Evolutionary conservation across 1,140 invertebrate genomes (phyloP), one percentile per base, ranked within the genome.

Genomic region (Octopus bimaculoides): DNA sequence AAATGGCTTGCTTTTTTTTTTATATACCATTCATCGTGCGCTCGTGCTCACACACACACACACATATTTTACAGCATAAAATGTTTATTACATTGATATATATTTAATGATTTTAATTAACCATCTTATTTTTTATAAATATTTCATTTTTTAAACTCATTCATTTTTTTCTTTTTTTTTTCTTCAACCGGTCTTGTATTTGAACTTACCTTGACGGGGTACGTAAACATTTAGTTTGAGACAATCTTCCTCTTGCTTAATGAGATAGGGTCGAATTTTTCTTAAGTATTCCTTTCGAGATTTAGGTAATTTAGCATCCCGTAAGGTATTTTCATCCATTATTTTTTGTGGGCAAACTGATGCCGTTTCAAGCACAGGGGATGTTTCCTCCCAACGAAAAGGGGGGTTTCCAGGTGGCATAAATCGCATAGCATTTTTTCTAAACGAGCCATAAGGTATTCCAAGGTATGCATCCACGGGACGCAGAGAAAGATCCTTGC

Each of bases 121-220:
- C 26, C 26, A 1, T 41, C 26, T 41, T 41, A 1, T 41, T 41
- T 41, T 41, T 41, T 0, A 41, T 41, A 41, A 41, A 41, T 2
- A 41, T 2, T 41, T 41, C 26, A 41, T 41, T 41, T 41, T 41
- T 41, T 41, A 41, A 41, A 41, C 26, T 41, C 26, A 41, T 41
- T 41, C 26, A 41, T 41, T 41, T 41, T 41, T 41, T 41, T 41
- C 2, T 41, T 2, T 1, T 41, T 41, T 41, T 41, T 41, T 41
- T 41, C 26, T 41, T 41, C 26, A 41, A 41, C 26, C 26, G 26
- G 26, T 41, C 26, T 41, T 41, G 26, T 41, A 41, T 41, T 41
- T 41, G 26, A 41, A 91, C 94, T 76, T 54, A 83, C 80, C 80
- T 83, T 76, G 55, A 55, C 78, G 77, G 10, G 83, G 83, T 5